Evolutionary conservation across 2,113 vertebrate genomes (phyloP), one percentile per base, ranked within the genome.

Genomic region (Vireo altiloquus): DNA sequence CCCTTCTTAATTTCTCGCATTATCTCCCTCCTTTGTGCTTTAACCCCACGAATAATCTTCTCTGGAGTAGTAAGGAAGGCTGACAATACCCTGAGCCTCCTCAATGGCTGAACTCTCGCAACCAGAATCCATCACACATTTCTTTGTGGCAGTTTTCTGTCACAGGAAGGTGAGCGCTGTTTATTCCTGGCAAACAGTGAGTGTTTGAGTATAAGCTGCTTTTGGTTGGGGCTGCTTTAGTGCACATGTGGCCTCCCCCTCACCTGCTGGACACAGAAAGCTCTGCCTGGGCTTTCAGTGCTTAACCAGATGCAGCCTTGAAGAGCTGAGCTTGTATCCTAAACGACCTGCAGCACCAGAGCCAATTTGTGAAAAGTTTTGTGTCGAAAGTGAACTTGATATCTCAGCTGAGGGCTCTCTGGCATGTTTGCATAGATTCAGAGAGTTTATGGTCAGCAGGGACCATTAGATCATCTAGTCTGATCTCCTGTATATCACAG

Each of bases 401-500:
- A 96, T 85, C 97, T 94, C 96, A 93, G 92, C 79, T 91, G 84
- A 97, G 97, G 95, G 64, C 97, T 97, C 82, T 78, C 93, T 96
- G 96, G 95, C 96, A 5, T 86, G 81, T 96, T 97, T 97, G 95
- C 92, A 65, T n/a, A 22, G 94, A 95, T 95, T 97, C 89, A 28
- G 64, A 15, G 93, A 87, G 94, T 87, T 96, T 92, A 92, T 83
- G 81, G 96, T 91, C 96, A 96, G 81, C 81, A 72, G 96, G 83
- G 96, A 96, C 94, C 89, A 89, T 97, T 96, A 97, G 96, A 97
- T 97, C 96, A 96, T 96, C 87, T n/a, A 52, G 72, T 92, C 93
- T 92, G 96, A 97, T 96, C 95, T 97, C 94, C 94, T 92, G 87
- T 91, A 96, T 95, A 96, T 97, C 95, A 39, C 96, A 94, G 95